These are phyloP conservation scores for Danio albolineatus DNA, from an alignment of 2,797 vertebrate genomes.

Conservation along the genomic window DNA sequence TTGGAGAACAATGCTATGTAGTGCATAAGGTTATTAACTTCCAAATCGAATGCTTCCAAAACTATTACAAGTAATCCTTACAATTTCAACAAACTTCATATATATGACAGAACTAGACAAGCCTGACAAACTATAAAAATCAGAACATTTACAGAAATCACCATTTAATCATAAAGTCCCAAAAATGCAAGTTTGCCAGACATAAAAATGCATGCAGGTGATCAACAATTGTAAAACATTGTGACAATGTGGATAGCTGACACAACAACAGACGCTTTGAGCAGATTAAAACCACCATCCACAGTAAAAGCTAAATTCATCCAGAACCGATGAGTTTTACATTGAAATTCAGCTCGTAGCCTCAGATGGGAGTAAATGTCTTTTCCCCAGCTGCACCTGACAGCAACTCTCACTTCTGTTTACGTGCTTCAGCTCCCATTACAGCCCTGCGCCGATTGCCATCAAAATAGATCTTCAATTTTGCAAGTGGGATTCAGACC, in stretches of 20 bases:
- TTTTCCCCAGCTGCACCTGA: constrained; percentile 38
- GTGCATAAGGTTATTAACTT: neutral
- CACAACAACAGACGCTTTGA: neutral
- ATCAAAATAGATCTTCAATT: constrained; percentile 41
- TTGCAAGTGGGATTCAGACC: constrained; percentile 42
- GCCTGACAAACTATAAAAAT: constrained; percentile 3
- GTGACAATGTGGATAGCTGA: neutral
- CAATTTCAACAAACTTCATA: neutral
- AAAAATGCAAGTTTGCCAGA: neutral
- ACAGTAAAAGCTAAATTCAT: neutral
- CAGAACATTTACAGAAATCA: neutral
- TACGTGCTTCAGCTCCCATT: constrained; percentile 31
- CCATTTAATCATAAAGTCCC: constrained; percentile 4
- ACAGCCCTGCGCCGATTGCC: constrained; percentile 15
- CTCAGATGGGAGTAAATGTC: constrained; percentile 46
- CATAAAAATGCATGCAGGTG: neutral
- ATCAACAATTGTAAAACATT: neutral
- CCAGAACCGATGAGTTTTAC: constrained; percentile 16
- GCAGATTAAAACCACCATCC: neutral
- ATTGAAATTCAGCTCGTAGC: constrained; percentile 34
- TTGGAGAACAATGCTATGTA: neutral
- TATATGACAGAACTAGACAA: neutral
- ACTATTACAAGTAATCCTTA: neutral
- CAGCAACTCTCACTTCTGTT: constrained; percentile 22
- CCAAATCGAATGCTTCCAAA: neutral